phyloP scores from a whole-genome alignment of 2,888 invertebrate genomes.

The Scrobipalpa costella region DNA sequence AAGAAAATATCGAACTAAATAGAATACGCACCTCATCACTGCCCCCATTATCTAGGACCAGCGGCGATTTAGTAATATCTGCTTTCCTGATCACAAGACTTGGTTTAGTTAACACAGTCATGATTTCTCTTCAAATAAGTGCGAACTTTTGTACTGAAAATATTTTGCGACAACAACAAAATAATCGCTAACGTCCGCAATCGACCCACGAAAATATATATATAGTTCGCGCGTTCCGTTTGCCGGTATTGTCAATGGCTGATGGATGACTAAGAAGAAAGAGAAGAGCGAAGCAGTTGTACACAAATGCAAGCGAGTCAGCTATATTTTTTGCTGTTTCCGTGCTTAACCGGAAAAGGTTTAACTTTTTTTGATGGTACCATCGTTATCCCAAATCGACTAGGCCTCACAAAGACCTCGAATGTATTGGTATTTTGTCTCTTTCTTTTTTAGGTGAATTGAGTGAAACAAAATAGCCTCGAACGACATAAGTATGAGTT shows the following conservation, averaged over 20 bases:
- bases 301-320: neutral
- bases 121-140: slow-evolving; percentile 52
- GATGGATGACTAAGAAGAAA: neutral
- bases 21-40: slow-evolving; percentile 55
- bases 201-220: slow-evolving; percentile 26
- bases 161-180: slow-evolving; percentile 8
- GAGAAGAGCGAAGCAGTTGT: neutral
- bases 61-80: slow-evolving; percentile 83
- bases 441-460: neutral
- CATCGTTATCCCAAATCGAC: neutral
- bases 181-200: slow-evolving; percentile 12
- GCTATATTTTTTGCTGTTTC: neutral
- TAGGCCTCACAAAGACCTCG: neutral
- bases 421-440: neutral
- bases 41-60: slow-evolving; percentile 79
- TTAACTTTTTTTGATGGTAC: neutral
- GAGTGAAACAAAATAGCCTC: neutral
- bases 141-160: slow-evolving; percentile 1
- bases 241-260: neutral
- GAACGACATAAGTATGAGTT: too few relatives aligned
- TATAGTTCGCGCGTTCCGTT: slow-evolving; percentile 18
- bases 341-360: neutral
- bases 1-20: neutral
- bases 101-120: slow-evolving; percentile 91
- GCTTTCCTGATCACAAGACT: slow-evolving; percentile 85